phyloP scores from a whole-genome alignment of 2,113 vertebrate genomes.

The Triplophysa siluroides region DNA sequence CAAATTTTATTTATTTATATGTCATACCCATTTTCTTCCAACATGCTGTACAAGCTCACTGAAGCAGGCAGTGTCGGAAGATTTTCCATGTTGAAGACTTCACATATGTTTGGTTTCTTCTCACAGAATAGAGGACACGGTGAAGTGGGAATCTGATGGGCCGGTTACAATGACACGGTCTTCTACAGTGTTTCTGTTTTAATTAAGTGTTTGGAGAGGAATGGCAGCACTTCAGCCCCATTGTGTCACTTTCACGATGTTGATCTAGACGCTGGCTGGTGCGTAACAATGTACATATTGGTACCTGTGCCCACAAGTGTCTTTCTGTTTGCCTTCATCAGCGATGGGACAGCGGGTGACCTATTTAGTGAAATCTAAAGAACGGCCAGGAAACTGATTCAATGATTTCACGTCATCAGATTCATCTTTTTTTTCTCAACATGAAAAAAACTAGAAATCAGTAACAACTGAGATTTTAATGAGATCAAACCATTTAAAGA shows the following conservation, averaged over 20 bases:
- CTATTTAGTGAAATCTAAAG: not conserved
- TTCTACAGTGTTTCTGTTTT: conserved; percentile 41
- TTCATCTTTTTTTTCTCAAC: no score
- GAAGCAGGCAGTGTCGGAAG: not conserved
- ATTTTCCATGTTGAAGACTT: not conserved
- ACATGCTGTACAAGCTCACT: not conserved
- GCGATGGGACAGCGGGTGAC: not conserved
- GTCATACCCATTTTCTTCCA: no score
- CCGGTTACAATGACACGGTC: not conserved
- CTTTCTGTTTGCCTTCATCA: conserved; percentile 37
- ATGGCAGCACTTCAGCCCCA: conserved; percentile 45
- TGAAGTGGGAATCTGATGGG: not conserved
- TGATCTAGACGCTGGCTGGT: conserved; percentile 32
- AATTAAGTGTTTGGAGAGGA: conserved; percentile 51
- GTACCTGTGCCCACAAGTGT: conserved; percentile 38
- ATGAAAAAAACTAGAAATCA: no score
- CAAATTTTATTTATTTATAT: no score
- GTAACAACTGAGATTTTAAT: not conserved
- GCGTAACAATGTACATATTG: conserved; percentile 44
- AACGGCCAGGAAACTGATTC: conserved; percentile 10
- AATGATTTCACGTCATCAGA: not conserved
- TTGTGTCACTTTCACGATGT: conserved; percentile 57
- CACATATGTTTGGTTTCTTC: not conserved
- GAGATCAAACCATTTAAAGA: not conserved
- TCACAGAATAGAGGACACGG: not conserved